These are phyloP conservation scores for Setipinna tenuifilis DNA, from an alignment of 2,797 vertebrate species.

Conservation along the genomic window DNA sequence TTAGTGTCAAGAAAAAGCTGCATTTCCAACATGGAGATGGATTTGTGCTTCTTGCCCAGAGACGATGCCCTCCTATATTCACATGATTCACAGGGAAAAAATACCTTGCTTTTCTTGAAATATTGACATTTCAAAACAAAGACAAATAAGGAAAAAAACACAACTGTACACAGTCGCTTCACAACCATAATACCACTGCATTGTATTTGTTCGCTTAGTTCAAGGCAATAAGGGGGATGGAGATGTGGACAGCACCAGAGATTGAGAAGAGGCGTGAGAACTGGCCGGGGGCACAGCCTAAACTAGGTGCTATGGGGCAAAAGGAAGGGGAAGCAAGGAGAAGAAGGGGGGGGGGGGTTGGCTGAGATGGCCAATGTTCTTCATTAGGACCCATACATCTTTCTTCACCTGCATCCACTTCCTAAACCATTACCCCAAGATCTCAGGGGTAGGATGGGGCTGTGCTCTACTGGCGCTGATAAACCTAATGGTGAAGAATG, in stretches of 20 bases:
- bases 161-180: constrained; percentile 8
- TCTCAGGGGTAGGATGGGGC: neutral
- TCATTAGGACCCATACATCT: constrained; percentile 28
- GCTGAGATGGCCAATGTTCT: neutral
- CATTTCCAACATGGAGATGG: constrained; percentile 47
- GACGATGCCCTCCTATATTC: neutral
- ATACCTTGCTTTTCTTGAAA: neutral
- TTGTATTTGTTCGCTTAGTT: constrained; percentile 3
- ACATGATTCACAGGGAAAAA: constrained; percentile 13
- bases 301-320: neutral
- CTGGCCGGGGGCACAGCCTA: neutral
- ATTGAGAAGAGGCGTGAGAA: neutral
- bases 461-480: constrained; percentile 35
- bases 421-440: neutral
- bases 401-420: constrained; percentile 25
- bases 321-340: neutral
- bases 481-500: constrained; percentile 37
- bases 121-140: constrained; percentile 18
- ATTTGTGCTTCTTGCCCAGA: constrained; percentile 48
- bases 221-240: neutral
- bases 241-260: neutral
- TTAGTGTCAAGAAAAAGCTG: neutral
- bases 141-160: neutral
- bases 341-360: neutral
- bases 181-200: constrained; percentile 21